Conservation (phyloP, 2,113 vertebrate species). For the Struthio camelus region DNA sequence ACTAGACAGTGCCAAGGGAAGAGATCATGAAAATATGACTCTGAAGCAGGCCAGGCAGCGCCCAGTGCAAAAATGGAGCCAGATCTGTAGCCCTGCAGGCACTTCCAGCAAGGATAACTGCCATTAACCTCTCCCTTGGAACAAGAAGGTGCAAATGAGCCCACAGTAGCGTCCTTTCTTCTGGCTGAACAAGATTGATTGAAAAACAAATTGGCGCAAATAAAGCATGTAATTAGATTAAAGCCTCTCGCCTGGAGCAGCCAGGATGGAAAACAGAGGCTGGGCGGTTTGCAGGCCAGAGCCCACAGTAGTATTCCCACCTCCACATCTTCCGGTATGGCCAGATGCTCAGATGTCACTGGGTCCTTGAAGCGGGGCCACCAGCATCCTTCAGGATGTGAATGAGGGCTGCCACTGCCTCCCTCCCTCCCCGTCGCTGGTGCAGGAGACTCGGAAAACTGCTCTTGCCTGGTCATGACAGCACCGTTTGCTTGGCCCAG, state of each 20-base stretch:
- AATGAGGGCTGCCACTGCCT: neutral
- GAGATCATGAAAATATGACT: neutral
- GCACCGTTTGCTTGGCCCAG: no score
- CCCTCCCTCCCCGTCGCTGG: neutral
- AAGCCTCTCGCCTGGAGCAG: slow-evolving; percentile 79
- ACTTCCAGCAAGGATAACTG: slow-evolving; percentile 31
- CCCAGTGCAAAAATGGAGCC: neutral
- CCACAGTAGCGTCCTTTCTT: slow-evolving; percentile 85
- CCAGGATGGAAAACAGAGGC: slow-evolving; percentile 64
- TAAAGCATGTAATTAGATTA: slow-evolving; percentile 99
- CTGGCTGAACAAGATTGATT: slow-evolving; percentile 89
- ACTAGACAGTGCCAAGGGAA: neutral
- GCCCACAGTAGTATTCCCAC: neutral
- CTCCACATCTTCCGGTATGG: neutral
- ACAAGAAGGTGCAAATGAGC: slow-evolving; percentile 85
- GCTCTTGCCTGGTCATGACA: neutral
- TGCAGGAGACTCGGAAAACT: neutral
- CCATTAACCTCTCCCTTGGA: slow-evolving; percentile 76
- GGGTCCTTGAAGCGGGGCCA: accelerated
- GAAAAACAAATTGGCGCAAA: slow-evolving; percentile 98
- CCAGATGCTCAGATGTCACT: accelerated
- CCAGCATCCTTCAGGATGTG: neutral
- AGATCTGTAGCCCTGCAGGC: neutral
- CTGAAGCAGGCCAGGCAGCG: neutral
- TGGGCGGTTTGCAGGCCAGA: slow-evolving; percentile 39